Base-by-base conservation (phyloP, 2,113 vertebrate species). In the Myiopsitta monachus region DNA sequence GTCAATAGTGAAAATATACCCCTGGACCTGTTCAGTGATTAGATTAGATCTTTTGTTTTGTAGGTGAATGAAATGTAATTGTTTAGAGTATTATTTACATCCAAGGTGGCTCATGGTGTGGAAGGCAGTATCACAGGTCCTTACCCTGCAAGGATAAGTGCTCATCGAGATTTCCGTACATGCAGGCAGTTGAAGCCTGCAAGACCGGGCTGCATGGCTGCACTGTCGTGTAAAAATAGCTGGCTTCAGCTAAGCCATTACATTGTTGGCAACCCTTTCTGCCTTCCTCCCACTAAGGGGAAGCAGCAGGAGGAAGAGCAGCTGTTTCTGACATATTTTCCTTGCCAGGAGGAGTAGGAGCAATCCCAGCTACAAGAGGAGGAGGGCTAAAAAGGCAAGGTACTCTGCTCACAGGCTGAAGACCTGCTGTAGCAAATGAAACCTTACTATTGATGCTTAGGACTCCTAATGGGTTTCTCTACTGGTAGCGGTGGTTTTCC, bases 241-340 rank as follows among this genome's bases (percentile, higher is more conserved):
- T 92, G 73, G 61, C 88, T 93, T 89, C 77, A 89, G 39, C 87
- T 92, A 62, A 86, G 76, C 86, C 11, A 30, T 66, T 91, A 38
- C 55, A 3, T 38, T 88, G 85, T 63, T 97, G 94, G 96, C 94
- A 96, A 33, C 88, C 39, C 47, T 77, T 59, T 84, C 87, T 93
- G 72, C 87, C 75, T 91, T 92, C 74, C 51, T 92, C 87, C 72
- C 82, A 81, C 87, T 26, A 47, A 75, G 83, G 85, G 61, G 39
- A 83, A 92, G 67, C 88, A 94, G 61, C 95, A 95, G 88, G 88
- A 96, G 83, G 80, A 92, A 90, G 21, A 88, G 76, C 83, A 93
- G 94, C 94, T 95, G 96, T 89, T 94, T 88, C 69, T 88, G 26
- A 86, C 94, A 79, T 78, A 70, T 46, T 96, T 96, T 92, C 47